Base-by-base conservation (phyloP, 2,888 invertebrate genomes). In the Tipula confusa region DNA sequence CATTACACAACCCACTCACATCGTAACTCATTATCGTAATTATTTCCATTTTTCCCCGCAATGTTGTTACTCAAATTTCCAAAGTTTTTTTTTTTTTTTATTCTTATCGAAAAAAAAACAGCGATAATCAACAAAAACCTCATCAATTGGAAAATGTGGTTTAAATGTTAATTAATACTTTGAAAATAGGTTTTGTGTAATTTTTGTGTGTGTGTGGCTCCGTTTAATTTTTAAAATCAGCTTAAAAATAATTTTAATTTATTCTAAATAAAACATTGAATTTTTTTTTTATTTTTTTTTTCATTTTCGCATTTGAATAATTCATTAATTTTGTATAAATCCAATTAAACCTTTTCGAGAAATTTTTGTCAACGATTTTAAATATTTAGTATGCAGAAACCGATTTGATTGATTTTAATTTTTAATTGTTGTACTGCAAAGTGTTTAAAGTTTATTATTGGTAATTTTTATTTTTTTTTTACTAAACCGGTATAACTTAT, bases 151-250 rank as follows among this genome's bases (percentile, higher is more conserved):
- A 64, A 24, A 15, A 5, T 64, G n/a, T 5, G 64, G 11, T 9
- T 64, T 64, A 24, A 64, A 24, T 9, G 24, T 18, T 64, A 24
- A 64, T 64, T 64, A 24, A 64, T 24, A 64, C 18, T n/a, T 64
- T 18, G 64, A 24, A 64, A 24, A 11, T 9, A 18, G 18, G 24
- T 64, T 24, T 64, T 7, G 3, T 64, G 64, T 64, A 64, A 64
- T 64, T 24, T 7, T 64, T 64, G n/a, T 64, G 9, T 64, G 64
- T 64, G 24, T n/a, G n/a, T n/a, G n/a, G n/a, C n/a, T n/a, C n/a
- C n/a, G n/a, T n/a, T n/a, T n/a, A n/a, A n/a, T n/a, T n/a, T n/a
- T 64, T 64, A 64, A 64, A 64, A 64, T 64, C 64, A 24, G 64
- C 6, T 64, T 64, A 64, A 24, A 43, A 43, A 15, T 15, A 24